Evolutionary conservation across 2,113 vertebrate genomes (phyloP), one percentile per base, ranked within the genome.

Genomic region (Oxyura jamaicensis): DNA sequence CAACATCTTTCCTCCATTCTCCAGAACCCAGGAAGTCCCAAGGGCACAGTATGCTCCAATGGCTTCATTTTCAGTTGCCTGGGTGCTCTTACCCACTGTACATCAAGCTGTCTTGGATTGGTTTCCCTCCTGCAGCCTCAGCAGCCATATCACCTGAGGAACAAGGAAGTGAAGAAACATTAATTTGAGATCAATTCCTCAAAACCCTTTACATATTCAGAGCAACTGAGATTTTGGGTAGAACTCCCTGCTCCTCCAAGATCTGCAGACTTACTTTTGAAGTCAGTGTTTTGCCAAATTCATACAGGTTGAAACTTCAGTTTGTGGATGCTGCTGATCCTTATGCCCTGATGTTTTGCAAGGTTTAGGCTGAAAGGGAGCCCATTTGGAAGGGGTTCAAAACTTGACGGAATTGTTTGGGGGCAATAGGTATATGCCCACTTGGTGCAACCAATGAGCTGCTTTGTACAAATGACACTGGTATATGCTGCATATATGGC

Each of bases 21-120:
- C 12, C 41, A 83, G 91, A 59, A 52, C 13, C 41, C 22, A 6
- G 0, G 26, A 33, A 74, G 42, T 25, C 39, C 33, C 20, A 31
- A 36, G 55, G 0, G 12, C 35, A 44, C 23, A 71, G 31, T 4
- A 67, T 0, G 4, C 26, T 82, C 83, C 52, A 77, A 68, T 8
- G 4, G 22, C 42, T 35, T 35, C 17, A 21, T 31, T 44, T 78
- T 18, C 76, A 71, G 58, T 4, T 58, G 86, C 35, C 50, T 58
- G 22, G 36, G 16, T 36, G 55, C 11, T 86, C 99, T 98, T 97
- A 99, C 99, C 99, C 98, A 7, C 98, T 99, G 95, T 98, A 98
- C 97, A 98, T 98, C 94, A 99, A 96, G 59, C 98, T 99, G 86
- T 99, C 99, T 15, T 98, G 98, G 26, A 97, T 90, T 5, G 98